Evolutionary conservation across 1,140 invertebrate species (phyloP), one percentile per base, ranked within the genome.

Genomic region (Metaphire vulgaris): DNA sequence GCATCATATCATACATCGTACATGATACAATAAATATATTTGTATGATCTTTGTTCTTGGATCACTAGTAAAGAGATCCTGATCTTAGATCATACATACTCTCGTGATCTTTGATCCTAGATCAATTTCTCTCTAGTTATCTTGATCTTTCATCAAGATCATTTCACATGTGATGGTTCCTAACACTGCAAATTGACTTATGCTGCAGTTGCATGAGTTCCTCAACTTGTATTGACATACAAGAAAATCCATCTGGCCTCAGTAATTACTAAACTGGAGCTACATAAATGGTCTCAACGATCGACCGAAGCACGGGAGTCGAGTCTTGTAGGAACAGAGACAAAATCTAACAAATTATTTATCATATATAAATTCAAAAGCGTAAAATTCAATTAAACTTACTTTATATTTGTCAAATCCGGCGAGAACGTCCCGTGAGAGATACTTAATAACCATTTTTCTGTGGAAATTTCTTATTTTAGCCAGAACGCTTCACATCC

Each of bases 401-500:
- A 95, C 94, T 90, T 95, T 95, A 83, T 96, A 96, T 87, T 92
- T 92, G 86, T 95, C 93, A 86, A 96, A 96, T 68, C 94, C 94
- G 81, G 90, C 88, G 66, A 96, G 89, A 83, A 95, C 92, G 80
- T 93, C 91, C 75, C 89, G 88, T 56, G 89, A 90, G 73, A 96
- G 87, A 85, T 96, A 96, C 70, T 84, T 78, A 75, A 74, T 78
- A 15, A 77, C 79, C 77, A 82, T 81, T 81, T 82, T 83, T 65
- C 34, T 79, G 31, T 34, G 2, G 28, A 69, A 69, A 69, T 56
- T 56, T 56, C 41, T 21, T 56, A 56, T 12, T 21, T 56, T 56
- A 6, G 21, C 41, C 21, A n/a, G 41, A 56, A 6, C 21, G 6
- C 41, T 12, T 21, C 21, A 6, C 41, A 56, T 21, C 6, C 6